Evolutionary conservation across 2,888 invertebrate genomes (phyloP).

Genomic region (Machimus atricapillus): DNA sequence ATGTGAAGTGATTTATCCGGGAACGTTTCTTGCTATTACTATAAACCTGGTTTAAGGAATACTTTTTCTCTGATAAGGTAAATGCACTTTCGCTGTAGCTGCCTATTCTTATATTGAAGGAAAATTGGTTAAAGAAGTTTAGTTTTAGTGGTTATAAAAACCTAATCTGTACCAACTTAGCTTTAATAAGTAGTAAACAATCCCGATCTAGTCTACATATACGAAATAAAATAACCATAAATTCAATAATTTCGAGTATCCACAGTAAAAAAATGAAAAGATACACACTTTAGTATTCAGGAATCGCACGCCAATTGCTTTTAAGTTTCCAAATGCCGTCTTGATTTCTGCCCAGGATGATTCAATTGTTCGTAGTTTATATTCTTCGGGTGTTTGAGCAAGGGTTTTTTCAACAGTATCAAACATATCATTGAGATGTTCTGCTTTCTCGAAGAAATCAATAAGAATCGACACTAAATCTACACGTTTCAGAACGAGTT

Average conservation of each 20-base stretch:
- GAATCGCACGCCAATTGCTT: constrained; percentile 72
- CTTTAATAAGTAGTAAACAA: neutral
- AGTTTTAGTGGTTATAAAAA: too few relatives aligned
- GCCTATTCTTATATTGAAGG: too few relatives aligned
- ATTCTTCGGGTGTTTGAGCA: constrained; percentile 66
- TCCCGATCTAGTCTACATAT: too few relatives aligned
- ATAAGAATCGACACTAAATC: constrained; percentile 73
- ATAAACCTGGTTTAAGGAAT: too few relatives aligned
- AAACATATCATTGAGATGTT: constrained; percentile 71
- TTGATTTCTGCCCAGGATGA: constrained; percentile 69
- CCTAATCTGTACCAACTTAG: too few relatives aligned
- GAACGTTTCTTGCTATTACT: too few relatives aligned
- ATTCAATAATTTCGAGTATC: neutral
- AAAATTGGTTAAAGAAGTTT: too few relatives aligned
- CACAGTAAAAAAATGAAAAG: neutral
- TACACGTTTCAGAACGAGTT: constrained; percentile 69
- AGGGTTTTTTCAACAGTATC: constrained; percentile 71
- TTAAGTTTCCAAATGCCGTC: constrained; percentile 71
- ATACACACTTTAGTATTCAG: constrained; percentile 64
- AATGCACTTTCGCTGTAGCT: too few relatives aligned
- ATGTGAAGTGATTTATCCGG: too few relatives aligned
- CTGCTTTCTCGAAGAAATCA: constrained; percentile 75
- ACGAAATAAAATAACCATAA: neutral
- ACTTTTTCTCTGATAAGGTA: too few relatives aligned
- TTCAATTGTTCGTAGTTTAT: constrained; percentile 62